Evolutionary conservation across 2,797 vertebrate genomes (phyloP), one percentile per base, ranked within the genome.

Genomic region (Chaenodraco wilsoni): DNA sequence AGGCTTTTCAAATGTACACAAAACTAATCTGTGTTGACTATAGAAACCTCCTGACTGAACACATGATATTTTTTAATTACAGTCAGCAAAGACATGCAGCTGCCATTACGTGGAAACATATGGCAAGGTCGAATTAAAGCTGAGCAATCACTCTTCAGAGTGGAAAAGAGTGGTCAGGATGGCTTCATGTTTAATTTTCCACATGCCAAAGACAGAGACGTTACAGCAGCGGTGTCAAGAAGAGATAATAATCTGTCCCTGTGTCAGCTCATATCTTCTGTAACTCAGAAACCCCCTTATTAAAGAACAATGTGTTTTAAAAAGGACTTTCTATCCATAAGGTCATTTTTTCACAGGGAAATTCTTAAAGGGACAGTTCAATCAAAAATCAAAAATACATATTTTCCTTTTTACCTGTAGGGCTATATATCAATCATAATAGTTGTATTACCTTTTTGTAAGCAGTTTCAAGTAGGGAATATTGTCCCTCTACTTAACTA

Each of bases 81-180:
- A 84, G 65, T 58, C 68, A 85, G 79, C 68, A 74, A 70, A 52
- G 67, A 50, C 48, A 66, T 11, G 6, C 76, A 84, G 84, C 79
- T 78, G 76, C 72, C 60, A 63, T 60, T 72, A 58, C 52, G 64
- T 48, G 66, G 80, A 85, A 88, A 89, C 67, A 78, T 69, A 63
- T 72, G 83, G 72, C 54, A 52, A 69, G 70, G 79, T 84, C 68
- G 71, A 67, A 75, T 73, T 70, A 66, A 86, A 86, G 86, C 76
- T 67, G 64, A 78, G 72, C 69, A 41, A 69, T 82, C 64, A 21
- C 58, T 85, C 65, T 64, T 64, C 17, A 13, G 27, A 62, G 57
- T 23, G 62, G 46, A 67, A 73, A 74, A 69, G 78, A 44, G 46
- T 27, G 49, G 59, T 64, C 54, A 60, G 67, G 74, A 55, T 52